Evolutionary conservation across 2,113 vertebrate species (phyloP).

Genomic region (Kobus ellipsiprymnus): DNA sequence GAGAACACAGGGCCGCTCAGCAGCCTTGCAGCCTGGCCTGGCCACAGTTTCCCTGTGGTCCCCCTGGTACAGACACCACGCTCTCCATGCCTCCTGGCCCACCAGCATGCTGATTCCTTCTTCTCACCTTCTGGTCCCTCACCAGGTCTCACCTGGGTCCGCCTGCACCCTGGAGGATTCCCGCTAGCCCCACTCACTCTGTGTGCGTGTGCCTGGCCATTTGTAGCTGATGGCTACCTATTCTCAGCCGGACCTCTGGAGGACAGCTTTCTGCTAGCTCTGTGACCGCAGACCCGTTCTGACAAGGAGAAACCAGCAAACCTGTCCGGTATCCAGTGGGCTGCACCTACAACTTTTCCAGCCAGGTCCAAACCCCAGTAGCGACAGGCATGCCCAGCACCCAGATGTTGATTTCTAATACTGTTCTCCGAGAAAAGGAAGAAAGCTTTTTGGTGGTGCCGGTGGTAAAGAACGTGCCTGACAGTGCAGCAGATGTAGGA

Average conservation of each 20-base stretch:
- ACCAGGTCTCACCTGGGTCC: background rate
- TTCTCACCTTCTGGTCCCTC: background rate
- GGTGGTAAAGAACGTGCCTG: background rate
- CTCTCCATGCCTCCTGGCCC: no score
- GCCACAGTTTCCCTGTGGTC: background rate
- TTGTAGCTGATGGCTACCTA: background rate
- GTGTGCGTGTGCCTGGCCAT: background rate
- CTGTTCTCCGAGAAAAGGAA: background rate
- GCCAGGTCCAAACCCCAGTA: background rate
- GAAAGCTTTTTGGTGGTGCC: accelerated
- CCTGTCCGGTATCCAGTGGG: background rate
- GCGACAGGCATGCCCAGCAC: background rate
- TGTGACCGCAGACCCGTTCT: background rate
- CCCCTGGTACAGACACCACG: no score
- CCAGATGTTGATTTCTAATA: background rate
- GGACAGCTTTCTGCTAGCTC: background rate
- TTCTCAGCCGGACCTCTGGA: background rate
- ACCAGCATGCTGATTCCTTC: background rate
- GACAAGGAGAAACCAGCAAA: background rate
- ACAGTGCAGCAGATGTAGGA: background rate
- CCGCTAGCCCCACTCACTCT: background rate
- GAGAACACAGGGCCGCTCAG: background rate
- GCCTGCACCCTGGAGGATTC: background rate
- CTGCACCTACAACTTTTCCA: background rate
- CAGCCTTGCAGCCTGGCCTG: background rate